Conservation (phyloP, 2,113 vertebrate genomes). For the Coptodon rendalli region DNA sequence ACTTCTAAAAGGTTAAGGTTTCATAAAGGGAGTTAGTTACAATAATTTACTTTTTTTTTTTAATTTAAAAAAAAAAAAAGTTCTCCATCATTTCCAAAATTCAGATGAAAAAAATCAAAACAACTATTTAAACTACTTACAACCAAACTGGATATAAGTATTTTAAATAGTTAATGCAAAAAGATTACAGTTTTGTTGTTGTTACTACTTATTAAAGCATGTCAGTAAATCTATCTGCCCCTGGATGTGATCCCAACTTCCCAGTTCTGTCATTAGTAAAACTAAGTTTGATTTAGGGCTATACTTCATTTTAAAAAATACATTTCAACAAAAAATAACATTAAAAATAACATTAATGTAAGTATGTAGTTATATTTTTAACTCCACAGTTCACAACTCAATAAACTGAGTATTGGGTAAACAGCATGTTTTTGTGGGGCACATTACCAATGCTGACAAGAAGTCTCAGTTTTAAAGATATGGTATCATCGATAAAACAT, state of each 20-base stretch:
- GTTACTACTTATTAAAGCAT: background rate
- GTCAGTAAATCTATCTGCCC: background rate
- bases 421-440: background rate
- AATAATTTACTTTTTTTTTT: background rate
- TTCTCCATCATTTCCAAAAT: background rate
- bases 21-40: background rate
- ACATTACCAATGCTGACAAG: background rate
- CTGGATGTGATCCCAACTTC: background rate
- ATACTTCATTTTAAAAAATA: background rate
- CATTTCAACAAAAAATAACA: background rate
- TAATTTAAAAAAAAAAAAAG: background rate
- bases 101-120: background rate
- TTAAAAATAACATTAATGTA: background rate
- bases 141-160: background rate
- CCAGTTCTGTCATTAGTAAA: background rate
- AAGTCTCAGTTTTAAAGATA: background rate
- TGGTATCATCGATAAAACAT: background rate
- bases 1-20: background rate
- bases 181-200: background rate
- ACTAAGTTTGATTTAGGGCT: background rate
- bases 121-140: background rate
- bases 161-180: background rate
- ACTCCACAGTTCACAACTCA: background rate
- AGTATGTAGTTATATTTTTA: background rate
- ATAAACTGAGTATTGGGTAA: background rate